phyloP scores from a whole-genome alignment of 2,113 vertebrate species.

The Odontesthes bonariensis region DNA sequence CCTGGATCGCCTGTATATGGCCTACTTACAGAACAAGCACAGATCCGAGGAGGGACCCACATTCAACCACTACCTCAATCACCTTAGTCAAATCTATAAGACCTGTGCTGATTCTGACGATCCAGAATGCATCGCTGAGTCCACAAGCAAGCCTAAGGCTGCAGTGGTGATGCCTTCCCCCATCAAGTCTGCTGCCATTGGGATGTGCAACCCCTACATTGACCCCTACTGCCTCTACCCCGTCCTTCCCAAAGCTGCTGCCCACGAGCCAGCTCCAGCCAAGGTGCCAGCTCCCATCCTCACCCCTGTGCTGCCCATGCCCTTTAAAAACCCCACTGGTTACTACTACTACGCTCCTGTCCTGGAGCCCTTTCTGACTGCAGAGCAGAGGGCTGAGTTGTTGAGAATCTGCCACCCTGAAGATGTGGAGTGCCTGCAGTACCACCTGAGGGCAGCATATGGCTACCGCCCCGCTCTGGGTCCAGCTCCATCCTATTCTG shows the following conservation, averaged over 20 bases:
- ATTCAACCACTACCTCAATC: constrained; percentile 82
- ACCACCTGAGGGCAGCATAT: constrained; percentile 82
- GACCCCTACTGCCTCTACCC: constrained; percentile 82
- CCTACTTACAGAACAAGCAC: constrained; percentile 84
- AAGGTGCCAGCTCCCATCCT: constrained; percentile 71
- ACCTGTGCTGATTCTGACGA: constrained; percentile 81
- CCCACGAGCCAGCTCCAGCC: constrained; percentile 53
- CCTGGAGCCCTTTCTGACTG: constrained; percentile 78
- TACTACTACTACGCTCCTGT: constrained; percentile 77
- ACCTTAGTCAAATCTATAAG: constrained; percentile 84
- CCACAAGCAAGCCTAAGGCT: constrained; percentile 83
- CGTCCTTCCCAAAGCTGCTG: constrained; percentile 38
- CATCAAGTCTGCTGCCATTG: constrained; percentile 69
- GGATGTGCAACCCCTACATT: constrained; percentile 81
- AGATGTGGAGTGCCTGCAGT: constrained; percentile 84
- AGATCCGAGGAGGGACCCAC: constrained; percentile 76
- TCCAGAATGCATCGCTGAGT: constrained; percentile 84
- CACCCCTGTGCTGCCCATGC: constrained; percentile 67
- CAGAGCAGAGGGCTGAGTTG: constrained; percentile 78
- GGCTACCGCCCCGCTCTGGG: constrained; percentile 78
- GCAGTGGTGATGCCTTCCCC: constrained; percentile 76
- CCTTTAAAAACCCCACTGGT: constrained; percentile 66
- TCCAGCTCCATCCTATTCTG: constrained; percentile 76
- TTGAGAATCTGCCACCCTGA: constrained; percentile 82
- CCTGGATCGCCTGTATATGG: constrained; percentile 81